Percentiles rank a stretch among this genome's conserved stretches.
phyloP scores from a whole-genome alignment of 2,888 invertebrate species.

The Odontothrips loti region DNA sequence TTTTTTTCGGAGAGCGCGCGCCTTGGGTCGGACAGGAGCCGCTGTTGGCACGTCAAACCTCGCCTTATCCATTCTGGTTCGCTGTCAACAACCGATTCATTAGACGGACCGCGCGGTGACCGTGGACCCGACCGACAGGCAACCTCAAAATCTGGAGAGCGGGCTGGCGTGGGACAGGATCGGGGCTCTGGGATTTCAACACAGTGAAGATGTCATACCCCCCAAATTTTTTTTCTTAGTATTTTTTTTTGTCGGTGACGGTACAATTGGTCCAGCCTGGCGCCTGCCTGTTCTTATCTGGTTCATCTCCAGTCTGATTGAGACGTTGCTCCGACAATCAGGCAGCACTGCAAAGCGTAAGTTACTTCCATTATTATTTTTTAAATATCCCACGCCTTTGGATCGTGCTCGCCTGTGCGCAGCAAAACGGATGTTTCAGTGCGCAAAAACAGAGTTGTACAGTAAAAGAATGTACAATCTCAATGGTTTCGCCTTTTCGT shows the following conservation, averaged over 20 bases:
- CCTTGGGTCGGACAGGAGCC: background rate
- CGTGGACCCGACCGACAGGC: background rate
- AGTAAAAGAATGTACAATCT: too few species aligned
- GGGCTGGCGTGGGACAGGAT: background rate
- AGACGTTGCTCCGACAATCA: background rate
- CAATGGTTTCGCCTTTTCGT: too few species aligned
- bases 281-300: background rate
- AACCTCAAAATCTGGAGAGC: background rate
- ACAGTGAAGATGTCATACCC: too few species aligned
- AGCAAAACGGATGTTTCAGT: too few species aligned
- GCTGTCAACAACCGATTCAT: conserved; percentile 13
- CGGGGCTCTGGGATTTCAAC: too few species aligned
- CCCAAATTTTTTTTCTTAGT: too few species aligned
- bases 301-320: background rate
- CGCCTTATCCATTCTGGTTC: conserved; percentile 17
- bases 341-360: background rate
- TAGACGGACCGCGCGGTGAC: background rate
- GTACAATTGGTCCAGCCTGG: conserved; percentile 5
- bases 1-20: too few species aligned
- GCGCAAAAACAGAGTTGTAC: too few species aligned
- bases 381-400: background rate
- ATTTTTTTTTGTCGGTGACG: background rate
- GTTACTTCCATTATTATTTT: background rate
- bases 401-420: too few species aligned
- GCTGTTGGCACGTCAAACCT: background rate